Percentiles rank a stretch among this genome's conserved stretches.
Conservation (phyloP, 1,140 invertebrate species). For the Probaryconus sp. region DNA sequence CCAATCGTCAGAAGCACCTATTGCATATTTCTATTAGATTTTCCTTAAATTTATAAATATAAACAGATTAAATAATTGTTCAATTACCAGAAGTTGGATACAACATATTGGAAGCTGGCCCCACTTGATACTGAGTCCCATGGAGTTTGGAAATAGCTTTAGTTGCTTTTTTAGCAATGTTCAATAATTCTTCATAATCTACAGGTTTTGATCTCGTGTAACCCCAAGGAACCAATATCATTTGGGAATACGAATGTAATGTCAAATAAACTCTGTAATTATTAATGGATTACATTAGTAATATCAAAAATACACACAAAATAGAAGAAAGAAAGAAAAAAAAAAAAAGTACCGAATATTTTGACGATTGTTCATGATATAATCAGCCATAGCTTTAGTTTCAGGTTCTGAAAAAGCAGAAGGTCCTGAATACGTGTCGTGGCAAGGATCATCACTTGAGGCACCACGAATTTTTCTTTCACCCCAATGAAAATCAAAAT, state of each 20-base stretch:
- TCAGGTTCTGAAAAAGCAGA: conserved; percentile 95
- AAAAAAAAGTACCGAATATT: conserved; percentile 69
- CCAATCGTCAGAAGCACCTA: conserved; percentile 95
- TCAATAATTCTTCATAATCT: conserved; percentile 85
- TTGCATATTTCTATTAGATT: background rate
- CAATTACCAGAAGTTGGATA: conserved; percentile 84
- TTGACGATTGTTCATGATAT: conserved; percentile 77
- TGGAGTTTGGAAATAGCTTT: conserved; percentile 83
- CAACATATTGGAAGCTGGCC: conserved; percentile 85
- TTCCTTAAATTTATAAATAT: background rate
- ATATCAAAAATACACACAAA: no score
- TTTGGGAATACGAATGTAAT: conserved; percentile 93
- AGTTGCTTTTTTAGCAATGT: conserved; percentile 84
- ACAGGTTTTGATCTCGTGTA: conserved; percentile 84
- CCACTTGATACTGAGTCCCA: conserved; percentile 86
- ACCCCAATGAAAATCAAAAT: conserved; percentile 90
- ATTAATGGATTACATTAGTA: no score
- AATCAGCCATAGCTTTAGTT: conserved; percentile 85
- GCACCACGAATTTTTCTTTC: conserved; percentile 81
- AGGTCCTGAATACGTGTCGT: conserved; percentile 93
- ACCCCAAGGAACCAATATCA: conserved; percentile 91
- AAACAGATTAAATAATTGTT: background rate
- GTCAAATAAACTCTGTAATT: conserved; percentile 86
- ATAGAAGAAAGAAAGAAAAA: background rate
- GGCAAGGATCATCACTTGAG: conserved; percentile 92